Evolutionary conservation across 2,888 invertebrate species (phyloP).

Genomic region (Thera obeliscata): DNA sequence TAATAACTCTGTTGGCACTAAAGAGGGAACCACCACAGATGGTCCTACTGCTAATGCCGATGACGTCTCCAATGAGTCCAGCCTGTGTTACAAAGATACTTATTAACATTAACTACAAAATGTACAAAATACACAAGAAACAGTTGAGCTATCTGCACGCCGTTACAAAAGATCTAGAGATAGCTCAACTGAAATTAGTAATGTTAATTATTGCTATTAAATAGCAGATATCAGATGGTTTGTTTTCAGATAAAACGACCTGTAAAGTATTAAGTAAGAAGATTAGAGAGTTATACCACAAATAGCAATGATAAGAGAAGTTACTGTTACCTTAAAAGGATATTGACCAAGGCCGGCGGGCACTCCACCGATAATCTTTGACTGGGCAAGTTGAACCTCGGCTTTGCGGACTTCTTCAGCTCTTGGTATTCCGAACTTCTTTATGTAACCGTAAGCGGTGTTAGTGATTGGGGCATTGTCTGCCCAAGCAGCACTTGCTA

Average conservation of each 20-base stretch:
- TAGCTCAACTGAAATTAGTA: too few species aligned
- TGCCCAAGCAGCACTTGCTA: slow-evolving; percentile 45
- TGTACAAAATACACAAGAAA: background rate
- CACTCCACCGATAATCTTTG: slow-evolving; percentile 55
- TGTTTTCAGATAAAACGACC: background rate
- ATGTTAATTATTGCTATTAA: too few species aligned
- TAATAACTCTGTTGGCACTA: slow-evolving; percentile 46
- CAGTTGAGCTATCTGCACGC: too few species aligned
- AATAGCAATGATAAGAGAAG: slow-evolving; percentile 10
- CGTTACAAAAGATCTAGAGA: too few species aligned
- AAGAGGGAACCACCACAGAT: slow-evolving; percentile 66
- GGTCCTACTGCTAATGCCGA: slow-evolving; percentile 39
- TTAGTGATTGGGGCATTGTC: slow-evolving; percentile 32
- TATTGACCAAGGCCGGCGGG: slow-evolving; percentile 52
- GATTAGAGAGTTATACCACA: slow-evolving; percentile 1
- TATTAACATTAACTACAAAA: background rate
- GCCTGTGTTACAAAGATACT: slow-evolving; percentile 38
- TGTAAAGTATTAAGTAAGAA: background rate
- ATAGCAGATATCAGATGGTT: background rate
- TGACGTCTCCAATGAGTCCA: slow-evolving; percentile 47
- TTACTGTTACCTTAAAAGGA: slow-evolving; percentile 51
- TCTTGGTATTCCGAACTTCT: slow-evolving; percentile 55
- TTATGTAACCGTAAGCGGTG: slow-evolving; percentile 56
- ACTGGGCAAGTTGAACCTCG: slow-evolving; percentile 45
- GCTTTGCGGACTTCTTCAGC: slow-evolving; percentile 53